A percentile compares a stretch with the other conserved stretches of the same genome.
Conservation (phyloP, 2,888 invertebrate genomes). For the Cephus rjabovi region DNA sequence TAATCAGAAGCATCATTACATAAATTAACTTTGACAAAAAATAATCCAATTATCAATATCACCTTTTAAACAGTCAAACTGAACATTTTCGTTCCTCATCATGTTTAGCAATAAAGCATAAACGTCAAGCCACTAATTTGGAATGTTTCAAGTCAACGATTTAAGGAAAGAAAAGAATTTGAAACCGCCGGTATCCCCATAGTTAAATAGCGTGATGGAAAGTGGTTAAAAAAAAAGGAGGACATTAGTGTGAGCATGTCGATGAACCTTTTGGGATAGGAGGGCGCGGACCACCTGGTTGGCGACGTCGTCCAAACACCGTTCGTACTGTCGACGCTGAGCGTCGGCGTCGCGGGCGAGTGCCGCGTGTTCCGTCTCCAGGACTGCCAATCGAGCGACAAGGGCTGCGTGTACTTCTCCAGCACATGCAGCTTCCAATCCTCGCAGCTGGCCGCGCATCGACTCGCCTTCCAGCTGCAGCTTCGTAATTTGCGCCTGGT, state of each 20-base stretch:
- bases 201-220: no score
- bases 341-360: constrained; percentile 75
- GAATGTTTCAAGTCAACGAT: no score
- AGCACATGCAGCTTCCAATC: constrained; percentile 58
- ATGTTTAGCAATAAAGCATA: no score
- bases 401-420: constrained; percentile 67
- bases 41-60: no score
- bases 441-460: constrained; percentile 67
- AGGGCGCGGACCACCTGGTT: constrained; percentile 86
- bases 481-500: constrained; percentile 76
- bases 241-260: constrained; percentile 23
- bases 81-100: no score
- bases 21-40: not conserved
- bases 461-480: constrained; percentile 78
- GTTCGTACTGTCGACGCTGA: constrained; percentile 80
- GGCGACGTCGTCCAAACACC: constrained; percentile 84
- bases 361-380: constrained; percentile 74
- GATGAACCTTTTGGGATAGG: constrained; percentile 82
- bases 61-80: no score
- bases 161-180: no score
- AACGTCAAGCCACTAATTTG: no score
- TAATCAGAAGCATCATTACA: not conserved
- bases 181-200: no score
- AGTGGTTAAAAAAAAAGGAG: not conserved
- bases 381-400: constrained; percentile 69